Evolutionary conservation across 2,797 vertebrate species (phyloP).

Genomic region (Sardinella longiceps): DNA sequence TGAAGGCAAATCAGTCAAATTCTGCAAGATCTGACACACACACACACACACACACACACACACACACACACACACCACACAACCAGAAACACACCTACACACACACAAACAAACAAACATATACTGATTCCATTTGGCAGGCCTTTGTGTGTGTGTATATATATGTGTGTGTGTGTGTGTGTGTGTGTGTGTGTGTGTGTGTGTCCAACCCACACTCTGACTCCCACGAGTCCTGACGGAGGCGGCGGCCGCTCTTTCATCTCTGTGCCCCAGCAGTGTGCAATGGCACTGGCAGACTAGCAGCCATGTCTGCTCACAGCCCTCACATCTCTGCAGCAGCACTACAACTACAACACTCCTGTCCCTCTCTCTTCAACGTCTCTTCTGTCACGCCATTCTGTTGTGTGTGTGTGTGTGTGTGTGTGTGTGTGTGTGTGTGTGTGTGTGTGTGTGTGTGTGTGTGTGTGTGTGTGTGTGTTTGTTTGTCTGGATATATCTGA

Average conservation of each 20-base stretch:
- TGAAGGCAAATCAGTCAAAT: neutral
- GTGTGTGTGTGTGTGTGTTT: neutral
- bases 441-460: neutral
- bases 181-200: neutral
- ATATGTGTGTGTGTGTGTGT: constrained; percentile 8
- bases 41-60: neutral
- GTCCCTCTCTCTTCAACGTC: neutral
- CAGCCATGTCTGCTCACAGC: neutral
- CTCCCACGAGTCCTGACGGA: neutral
- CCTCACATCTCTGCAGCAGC: neutral
- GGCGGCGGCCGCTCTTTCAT: constrained; percentile 11
- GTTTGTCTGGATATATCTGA: neutral
- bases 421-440: neutral
- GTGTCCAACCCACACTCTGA: neutral
- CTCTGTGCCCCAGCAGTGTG: neutral
- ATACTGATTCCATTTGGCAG: constrained; percentile 1
- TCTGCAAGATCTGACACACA: neutral
- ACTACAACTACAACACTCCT: neutral
- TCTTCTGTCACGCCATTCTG: neutral
- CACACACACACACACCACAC: constrained; percentile 11
- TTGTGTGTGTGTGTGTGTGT: neutral
- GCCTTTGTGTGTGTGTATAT: neutral
- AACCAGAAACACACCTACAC: neutral
- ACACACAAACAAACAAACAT: neutral
- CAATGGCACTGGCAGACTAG: neutral